These are phyloP conservation scores for Orthosia incerta DNA, from an alignment of 2,888 invertebrate species.

Conservation along the genomic window DNA sequence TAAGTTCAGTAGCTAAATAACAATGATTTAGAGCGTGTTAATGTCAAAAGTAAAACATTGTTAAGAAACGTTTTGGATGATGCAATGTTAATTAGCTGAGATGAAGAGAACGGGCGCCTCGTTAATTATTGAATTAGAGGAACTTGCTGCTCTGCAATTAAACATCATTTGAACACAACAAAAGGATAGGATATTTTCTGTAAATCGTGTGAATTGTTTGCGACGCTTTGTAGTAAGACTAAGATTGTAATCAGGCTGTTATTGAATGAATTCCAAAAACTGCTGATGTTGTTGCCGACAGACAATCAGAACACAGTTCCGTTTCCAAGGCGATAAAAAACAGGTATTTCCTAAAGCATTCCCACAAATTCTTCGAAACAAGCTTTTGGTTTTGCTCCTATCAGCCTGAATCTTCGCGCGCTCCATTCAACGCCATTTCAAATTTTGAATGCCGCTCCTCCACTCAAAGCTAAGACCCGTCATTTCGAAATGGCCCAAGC, in stretches of 20 bases:
- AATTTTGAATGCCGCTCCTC: too few relatives aligned
- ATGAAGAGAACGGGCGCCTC: constrained; percentile 40
- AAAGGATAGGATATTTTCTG: constrained; percentile 3
- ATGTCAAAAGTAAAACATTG: constrained; percentile 42
- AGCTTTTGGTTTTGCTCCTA: background rate
- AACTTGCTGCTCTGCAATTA: constrained; percentile 33
- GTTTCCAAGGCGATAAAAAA: background rate
- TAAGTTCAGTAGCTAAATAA: constrained; percentile 1
- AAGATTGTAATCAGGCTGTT: background rate
- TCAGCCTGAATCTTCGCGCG: background rate
- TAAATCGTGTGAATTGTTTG: constrained; percentile 11
- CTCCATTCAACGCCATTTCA: too few relatives aligned
- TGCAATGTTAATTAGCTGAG: constrained; percentile 43
- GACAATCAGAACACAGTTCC: background rate
- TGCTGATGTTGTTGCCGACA: background rate
- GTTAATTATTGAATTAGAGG: constrained; percentile 41
- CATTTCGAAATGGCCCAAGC: constrained; percentile 29
- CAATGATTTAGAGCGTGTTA: constrained; percentile 36
- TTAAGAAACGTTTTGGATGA: constrained; percentile 26
- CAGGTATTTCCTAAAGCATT: constrained; percentile 20
- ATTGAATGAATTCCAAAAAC: background rate
- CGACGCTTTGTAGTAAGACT: background rate
- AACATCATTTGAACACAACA: constrained; percentile 19
- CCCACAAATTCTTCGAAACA: constrained; percentile 15
- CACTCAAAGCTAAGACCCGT: constrained; percentile 15